Percentiles rank a stretch among this genome's conserved stretches.
Evolutionary conservation across 2,113 vertebrate species (phyloP).

Genomic region (Probosciger aterrimus): DNA sequence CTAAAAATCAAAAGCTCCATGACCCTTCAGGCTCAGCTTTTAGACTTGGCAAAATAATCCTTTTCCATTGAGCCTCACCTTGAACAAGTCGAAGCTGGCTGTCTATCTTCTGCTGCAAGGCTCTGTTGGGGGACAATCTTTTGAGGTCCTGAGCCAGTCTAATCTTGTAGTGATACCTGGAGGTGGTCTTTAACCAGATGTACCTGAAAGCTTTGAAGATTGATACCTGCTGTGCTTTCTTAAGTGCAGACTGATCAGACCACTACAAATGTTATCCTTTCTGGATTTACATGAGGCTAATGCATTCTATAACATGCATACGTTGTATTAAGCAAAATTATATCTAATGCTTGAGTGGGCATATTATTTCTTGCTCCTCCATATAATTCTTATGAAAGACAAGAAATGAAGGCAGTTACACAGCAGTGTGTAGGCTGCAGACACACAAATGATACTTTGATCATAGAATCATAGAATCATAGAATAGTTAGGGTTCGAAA

Average conservation of each 20-base stretch:
- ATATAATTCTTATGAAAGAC: neutral
- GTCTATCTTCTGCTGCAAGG: neutral
- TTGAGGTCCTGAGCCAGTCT: neutral
- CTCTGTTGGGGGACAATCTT: neutral
- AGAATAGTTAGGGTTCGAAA: no score
- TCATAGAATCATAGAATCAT: no score
- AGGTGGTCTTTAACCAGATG: neutral
- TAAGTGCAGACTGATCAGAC: neutral
- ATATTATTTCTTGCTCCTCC: neutral
- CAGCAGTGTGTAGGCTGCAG: neutral
- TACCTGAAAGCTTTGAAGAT: neutral
- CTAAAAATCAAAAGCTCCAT: neutral
- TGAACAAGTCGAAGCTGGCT: neutral
- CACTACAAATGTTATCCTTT: neutral
- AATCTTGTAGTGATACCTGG: neutral
- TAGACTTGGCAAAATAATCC: neutral
- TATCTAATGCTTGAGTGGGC: neutral
- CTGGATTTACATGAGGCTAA: neutral
- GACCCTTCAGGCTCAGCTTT: neutral
- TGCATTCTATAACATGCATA: neutral
- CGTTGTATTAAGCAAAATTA: neutral
- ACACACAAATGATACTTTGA: neutral
- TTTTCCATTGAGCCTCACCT: neutral
- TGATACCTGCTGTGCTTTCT: neutral
- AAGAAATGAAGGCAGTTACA: neutral